Evolutionary conservation across 2,113 vertebrate species (phyloP).

Genomic region (Thamnophis sirtalis): DNA sequence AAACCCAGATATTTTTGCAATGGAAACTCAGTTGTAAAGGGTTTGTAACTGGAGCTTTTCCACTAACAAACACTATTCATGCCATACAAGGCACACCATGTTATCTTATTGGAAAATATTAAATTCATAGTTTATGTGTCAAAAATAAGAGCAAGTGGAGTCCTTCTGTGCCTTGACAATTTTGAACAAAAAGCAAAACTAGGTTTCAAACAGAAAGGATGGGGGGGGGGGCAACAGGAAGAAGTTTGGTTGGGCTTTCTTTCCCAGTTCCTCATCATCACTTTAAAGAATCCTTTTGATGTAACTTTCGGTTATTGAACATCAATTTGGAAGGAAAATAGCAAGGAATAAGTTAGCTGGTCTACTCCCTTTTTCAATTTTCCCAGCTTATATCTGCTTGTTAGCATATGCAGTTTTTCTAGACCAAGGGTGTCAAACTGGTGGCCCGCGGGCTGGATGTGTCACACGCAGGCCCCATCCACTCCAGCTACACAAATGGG

Average conservation of each 20-base stretch:
- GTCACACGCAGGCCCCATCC: too few relatives aligned
- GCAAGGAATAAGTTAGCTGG: not conserved
- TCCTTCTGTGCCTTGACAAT: not conserved
- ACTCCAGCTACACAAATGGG: too few relatives aligned
- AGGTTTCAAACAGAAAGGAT: not conserved
- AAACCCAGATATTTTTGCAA: not conserved
- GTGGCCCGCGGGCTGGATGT: too few relatives aligned
- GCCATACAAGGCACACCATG: not conserved
- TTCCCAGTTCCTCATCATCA: not conserved
- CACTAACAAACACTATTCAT: not conserved
- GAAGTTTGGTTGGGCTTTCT: not conserved
- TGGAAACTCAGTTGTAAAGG: not conserved
- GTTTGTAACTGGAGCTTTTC: not conserved
- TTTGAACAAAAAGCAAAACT: not conserved
- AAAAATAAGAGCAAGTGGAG: not conserved
- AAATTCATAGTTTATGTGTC: not conserved
- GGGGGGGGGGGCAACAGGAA: not conserved
- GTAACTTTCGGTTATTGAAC: not conserved
- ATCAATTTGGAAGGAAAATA: not conserved
- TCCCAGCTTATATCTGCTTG: not conserved
- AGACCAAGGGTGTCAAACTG: too few relatives aligned
- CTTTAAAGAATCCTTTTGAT: slow-evolving; percentile 21
- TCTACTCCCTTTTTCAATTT: not conserved
- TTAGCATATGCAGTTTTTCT: not conserved
- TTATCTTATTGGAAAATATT: not conserved